These are phyloP conservation scores for Temnothorax rugatulus DNA, from an alignment of 2,888 invertebrate genomes.

Conservation along the genomic window DNA sequence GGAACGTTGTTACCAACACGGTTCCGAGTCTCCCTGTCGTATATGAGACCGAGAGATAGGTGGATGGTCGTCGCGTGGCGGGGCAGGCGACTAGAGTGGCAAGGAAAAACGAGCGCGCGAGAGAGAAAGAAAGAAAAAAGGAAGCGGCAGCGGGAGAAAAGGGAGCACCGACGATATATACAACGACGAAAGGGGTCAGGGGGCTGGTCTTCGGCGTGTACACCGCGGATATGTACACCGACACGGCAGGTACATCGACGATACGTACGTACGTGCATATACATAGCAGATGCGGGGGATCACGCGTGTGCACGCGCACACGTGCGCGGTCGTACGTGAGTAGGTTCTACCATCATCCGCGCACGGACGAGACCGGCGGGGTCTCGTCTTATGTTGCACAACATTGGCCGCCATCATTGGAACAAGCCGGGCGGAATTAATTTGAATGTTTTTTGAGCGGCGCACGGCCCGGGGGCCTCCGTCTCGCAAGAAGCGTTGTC, in stretches of 20 bases:
- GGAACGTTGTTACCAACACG: constrained; percentile 76
- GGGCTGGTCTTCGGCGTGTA: constrained; percentile 70
- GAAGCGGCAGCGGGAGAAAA: constrained; percentile 40
- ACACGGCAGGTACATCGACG: constrained; percentile 69
- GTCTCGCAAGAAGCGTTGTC: constrained; percentile 77
- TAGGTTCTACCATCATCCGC: constrained; percentile 43
- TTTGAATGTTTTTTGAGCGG: constrained; percentile 85
- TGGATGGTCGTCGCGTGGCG: constrained; percentile 66
- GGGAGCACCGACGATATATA: constrained; percentile 67
- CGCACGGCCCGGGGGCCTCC: constrained; percentile 79
- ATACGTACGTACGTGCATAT: constrained; percentile 33
- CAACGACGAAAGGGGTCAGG: constrained; percentile 54
- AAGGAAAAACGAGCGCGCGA: constrained; percentile 41
- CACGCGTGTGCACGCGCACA: constrained; percentile 45
- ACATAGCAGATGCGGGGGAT: constrained; percentile 35
- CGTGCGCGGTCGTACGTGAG: constrained; percentile 51
- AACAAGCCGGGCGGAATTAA: constrained; percentile 82
- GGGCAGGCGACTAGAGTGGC: constrained; percentile 16
- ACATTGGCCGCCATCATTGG: constrained; percentile 84
- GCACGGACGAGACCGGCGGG: constrained; percentile 56
- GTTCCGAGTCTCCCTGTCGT: constrained; percentile 62
- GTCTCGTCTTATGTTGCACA: constrained; percentile 81
- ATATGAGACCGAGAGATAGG: constrained; percentile 64
- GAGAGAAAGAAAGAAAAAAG: constrained; percentile 37
- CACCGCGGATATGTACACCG: constrained; percentile 67